Evolutionary conservation across 2,113 vertebrate species (phyloP).

Genomic region (Sturnus vulgaris): DNA sequence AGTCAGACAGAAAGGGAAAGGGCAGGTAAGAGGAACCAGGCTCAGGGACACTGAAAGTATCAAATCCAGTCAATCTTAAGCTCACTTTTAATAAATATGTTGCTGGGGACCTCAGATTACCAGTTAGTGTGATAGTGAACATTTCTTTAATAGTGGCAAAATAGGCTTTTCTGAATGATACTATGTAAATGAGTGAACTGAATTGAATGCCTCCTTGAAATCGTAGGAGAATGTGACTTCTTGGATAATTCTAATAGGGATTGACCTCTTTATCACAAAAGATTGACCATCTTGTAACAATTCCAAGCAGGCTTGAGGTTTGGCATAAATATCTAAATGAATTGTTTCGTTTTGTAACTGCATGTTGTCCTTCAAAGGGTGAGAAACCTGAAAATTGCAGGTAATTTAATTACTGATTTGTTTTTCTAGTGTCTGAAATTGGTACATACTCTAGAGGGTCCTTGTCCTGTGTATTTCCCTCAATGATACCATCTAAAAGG

Average conservation of each 20-base stretch:
- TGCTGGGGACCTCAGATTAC: not conserved
- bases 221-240: not conserved
- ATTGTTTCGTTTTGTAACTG: not conserved
- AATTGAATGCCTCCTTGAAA: not conserved
- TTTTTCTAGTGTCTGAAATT: not conserved
- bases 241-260: not conserved
- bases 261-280: not conserved
- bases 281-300: not conserved
- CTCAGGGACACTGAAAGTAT: not conserved
- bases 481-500: not conserved
- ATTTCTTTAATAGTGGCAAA: not conserved
- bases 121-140: not conserved
- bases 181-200: not conserved
- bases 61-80: not conserved
- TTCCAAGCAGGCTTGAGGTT: not conserved
- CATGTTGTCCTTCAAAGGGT: not conserved
- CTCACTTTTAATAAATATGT: not conserved
- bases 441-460: not conserved
- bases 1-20: not conserved
- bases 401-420: not conserved
- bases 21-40: not conserved
- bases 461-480: not conserved
- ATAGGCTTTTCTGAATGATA: not conserved
- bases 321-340: not conserved
- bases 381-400: not conserved